A percentile compares a stretch with the other conserved stretches of the same genome.
These are phyloP conservation scores for Agrochola circellaris DNA, from an alignment of 2,888 invertebrate species.

Conservation along the genomic window DNA sequence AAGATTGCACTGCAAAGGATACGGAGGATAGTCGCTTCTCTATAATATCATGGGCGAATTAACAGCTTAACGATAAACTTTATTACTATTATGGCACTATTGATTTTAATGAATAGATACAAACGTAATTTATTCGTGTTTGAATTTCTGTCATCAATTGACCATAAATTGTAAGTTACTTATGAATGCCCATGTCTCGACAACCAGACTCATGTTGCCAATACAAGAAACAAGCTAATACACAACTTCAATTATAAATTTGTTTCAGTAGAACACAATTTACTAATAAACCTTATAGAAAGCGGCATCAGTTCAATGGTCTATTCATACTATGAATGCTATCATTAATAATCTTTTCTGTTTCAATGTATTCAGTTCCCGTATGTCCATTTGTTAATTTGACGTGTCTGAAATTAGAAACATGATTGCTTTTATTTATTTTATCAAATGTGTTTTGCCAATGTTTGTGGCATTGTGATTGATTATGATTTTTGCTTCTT, in stretches of 20 bases:
- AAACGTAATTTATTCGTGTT: constrained; percentile 38
- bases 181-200: constrained; percentile 62
- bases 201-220: constrained; percentile 57
- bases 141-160: constrained; percentile 45
- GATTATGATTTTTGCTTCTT: constrained; percentile 23
- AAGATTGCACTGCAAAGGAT: not conserved
- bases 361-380: constrained; percentile 71
- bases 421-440: constrained; percentile 66
- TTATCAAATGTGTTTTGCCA: constrained; percentile 49
- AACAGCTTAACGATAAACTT: constrained; percentile 5
- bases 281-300: constrained; percentile 75
- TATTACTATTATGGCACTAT: constrained; percentile 7
- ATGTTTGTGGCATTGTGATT: constrained; percentile 36
- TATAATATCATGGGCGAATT: constrained; percentile 4
- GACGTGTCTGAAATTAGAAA: constrained; percentile 70
- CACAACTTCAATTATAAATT: constrained; percentile 71
- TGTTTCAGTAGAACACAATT: constrained; percentile 73
- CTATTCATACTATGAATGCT: constrained; percentile 76
- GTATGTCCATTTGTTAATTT: constrained; percentile 71
- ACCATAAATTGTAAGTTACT: constrained; percentile 59
- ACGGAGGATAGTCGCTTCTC: not conserved
- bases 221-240: constrained; percentile 62
- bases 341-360: constrained; percentile 77
- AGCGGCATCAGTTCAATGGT: constrained; percentile 72
- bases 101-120: constrained; percentile 39